phyloP scores from a whole-genome alignment of 2,113 vertebrate species.

The Mustela nigripes region DNA sequence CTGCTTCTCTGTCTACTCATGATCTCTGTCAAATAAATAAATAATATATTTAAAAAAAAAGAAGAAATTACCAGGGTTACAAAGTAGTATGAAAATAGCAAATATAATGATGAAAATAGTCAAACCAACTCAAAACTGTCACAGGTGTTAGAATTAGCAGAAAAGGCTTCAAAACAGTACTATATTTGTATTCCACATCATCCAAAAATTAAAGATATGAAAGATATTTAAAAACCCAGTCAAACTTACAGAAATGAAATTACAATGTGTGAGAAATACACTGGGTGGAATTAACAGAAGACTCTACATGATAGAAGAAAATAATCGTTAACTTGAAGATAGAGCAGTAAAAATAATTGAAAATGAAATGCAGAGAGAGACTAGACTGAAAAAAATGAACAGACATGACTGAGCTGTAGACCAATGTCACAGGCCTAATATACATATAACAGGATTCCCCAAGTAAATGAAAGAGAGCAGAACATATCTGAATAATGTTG shows the following conservation, averaged over 20 bases:
- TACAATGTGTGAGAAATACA: background rate
- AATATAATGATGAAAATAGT: background rate
- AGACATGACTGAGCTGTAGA: background rate
- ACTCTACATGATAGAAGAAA: background rate
- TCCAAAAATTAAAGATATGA: background rate
- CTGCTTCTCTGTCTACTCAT: too few relatives aligned
- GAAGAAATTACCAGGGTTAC: background rate
- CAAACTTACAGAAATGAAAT: background rate
- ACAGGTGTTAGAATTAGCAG: background rate
- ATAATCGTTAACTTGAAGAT: background rate
- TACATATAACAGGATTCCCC: background rate
- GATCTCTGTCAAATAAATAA: too few relatives aligned
- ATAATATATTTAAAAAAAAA: too few relatives aligned
- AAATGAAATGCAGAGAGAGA: conserved; percentile 1
- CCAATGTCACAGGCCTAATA: background rate
- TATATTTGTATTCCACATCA: background rate
- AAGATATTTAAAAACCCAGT: background rate
- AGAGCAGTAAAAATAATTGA: background rate
- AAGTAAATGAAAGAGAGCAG: background rate
- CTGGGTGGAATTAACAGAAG: background rate
- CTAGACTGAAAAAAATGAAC: background rate
- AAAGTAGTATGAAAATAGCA: background rate
- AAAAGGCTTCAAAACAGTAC: background rate
- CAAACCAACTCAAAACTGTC: background rate
- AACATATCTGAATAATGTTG: background rate